Evolutionary conservation across 2,797 vertebrate species (phyloP).

Genomic region (Odontamblyopus rebecca): DNA sequence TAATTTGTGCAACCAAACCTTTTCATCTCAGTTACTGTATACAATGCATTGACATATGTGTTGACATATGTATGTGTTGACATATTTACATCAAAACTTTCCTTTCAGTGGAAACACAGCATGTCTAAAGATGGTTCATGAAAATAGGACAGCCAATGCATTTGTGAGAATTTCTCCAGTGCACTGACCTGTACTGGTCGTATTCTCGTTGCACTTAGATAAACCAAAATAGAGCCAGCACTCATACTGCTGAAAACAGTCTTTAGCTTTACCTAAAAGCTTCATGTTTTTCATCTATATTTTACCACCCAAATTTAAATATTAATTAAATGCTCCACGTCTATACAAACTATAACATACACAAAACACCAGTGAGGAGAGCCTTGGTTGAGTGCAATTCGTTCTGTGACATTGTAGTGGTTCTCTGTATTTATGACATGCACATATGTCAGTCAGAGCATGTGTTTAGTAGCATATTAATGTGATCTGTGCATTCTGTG

Average conservation of each 20-base stretch:
- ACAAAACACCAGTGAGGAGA: background rate
- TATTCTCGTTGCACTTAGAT: constrained; percentile 28
- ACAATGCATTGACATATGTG: background rate
- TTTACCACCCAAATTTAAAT: background rate
- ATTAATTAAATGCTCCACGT: background rate
- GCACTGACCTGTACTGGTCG: background rate
- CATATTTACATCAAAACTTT: background rate
- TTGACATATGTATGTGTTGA: background rate
- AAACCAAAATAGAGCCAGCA: constrained; percentile 4
- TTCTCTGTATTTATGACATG: constrained; percentile 5
- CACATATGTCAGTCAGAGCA: constrained; percentile 2
- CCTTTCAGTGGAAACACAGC: background rate
- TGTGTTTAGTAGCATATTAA: background rate
- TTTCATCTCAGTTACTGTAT: background rate
- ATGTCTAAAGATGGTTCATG: background rate
- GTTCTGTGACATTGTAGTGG: constrained; percentile 7
- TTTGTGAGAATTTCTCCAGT: background rate
- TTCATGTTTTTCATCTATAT: constrained; percentile 2
- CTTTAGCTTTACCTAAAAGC: constrained; percentile 7
- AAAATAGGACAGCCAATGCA: background rate
- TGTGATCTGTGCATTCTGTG: background rate
- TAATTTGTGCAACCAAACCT: background rate
- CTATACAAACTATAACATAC: background rate
- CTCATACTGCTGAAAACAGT: constrained; percentile 8
- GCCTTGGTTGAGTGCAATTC: background rate